These are phyloP conservation scores for Diprion similis DNA, from an alignment of 1,140 invertebrate species.

Conservation along the genomic window DNA sequence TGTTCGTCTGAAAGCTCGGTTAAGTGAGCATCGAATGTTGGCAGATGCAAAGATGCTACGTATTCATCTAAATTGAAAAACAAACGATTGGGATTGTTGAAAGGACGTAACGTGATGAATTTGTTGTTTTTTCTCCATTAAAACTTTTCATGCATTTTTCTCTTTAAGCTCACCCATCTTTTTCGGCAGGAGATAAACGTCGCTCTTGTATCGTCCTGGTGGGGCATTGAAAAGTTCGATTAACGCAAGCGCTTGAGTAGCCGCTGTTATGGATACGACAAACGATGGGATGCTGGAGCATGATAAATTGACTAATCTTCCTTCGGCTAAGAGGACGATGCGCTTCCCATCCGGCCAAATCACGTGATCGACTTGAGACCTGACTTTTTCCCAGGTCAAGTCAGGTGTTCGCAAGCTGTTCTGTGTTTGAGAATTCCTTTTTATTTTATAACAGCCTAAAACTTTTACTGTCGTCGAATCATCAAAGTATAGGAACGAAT, in stretches of 20 bases:
- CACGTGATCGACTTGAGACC: slow-evolving; percentile 97
- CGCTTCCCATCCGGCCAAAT: slow-evolving; percentile 94
- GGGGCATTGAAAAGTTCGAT: slow-evolving; percentile 98
- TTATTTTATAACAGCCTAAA: slow-evolving; percentile 7
- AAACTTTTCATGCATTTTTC: slow-evolving; percentile 16
- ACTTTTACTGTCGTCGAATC: background rate
- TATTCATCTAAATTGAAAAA: slow-evolving; percentile 83
- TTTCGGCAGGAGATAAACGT: slow-evolving; percentile 97
- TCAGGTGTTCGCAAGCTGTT: slow-evolving; percentile 93
- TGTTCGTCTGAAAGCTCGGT: slow-evolving; percentile 97
- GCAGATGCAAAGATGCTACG: slow-evolving; percentile 93
- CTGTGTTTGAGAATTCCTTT: slow-evolving; percentile 60
- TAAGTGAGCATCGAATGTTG: slow-evolving; percentile 96
- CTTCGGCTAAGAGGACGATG: slow-evolving; percentile 93
- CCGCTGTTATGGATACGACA: slow-evolving; percentile 94
- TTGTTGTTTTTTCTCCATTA: slow-evolving; percentile 26
- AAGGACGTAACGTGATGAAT: slow-evolving; percentile 42
- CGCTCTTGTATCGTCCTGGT: slow-evolving; percentile 88
- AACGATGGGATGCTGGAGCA: slow-evolving; percentile 98
- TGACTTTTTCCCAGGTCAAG: slow-evolving; percentile 95
- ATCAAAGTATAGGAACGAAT: background rate
- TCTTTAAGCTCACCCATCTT: slow-evolving; percentile 84
- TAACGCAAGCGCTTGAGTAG: slow-evolving; percentile 92
- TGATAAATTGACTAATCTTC: slow-evolving; percentile 93
- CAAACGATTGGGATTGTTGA: slow-evolving; percentile 14